Conservation (phyloP, 2,888 invertebrate genomes). For the Isotomurus palustris region DNA sequence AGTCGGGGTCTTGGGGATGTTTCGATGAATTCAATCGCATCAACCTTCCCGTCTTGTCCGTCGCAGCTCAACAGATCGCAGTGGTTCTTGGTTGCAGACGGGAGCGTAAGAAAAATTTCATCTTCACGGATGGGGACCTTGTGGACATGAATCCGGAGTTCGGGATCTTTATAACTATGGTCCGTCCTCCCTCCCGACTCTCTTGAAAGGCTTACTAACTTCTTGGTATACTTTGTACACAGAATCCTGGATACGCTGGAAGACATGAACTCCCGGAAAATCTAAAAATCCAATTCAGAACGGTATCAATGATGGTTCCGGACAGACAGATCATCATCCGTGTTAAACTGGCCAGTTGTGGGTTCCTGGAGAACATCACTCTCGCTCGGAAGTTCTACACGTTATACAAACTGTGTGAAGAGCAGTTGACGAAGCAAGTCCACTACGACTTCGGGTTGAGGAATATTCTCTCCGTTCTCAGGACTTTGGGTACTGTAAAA, state of each 20-base stretch:
- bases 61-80: constrained; percentile 93
- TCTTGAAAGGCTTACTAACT: background rate
- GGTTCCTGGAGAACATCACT: constrained; percentile 91
- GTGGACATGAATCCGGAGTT: constrained; percentile 92
- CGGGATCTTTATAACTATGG: constrained; percentile 97
- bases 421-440: constrained; percentile 94
- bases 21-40: constrained; percentile 70
- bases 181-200: constrained; percentile 48
- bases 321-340: constrained; percentile 95
- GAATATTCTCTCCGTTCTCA: constrained; percentile 88
- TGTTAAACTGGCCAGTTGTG: constrained; percentile 92
- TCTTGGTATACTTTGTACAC: constrained; percentile 28
- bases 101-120: constrained; percentile 83
- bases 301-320: constrained; percentile 95
- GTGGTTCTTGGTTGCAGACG: constrained; percentile 82
- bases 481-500: constrained; percentile 88
- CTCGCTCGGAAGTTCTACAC: constrained; percentile 94
- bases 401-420: constrained; percentile 92
- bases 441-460: constrained; percentile 95
- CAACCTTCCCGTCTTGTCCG: constrained; percentile 65
- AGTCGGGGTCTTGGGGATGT: constrained; percentile 96
- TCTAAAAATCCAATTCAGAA: constrained; percentile 93
- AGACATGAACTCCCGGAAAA: constrained; percentile 64
- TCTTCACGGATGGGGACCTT: constrained; percentile 90
- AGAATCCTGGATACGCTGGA: constrained; percentile 75